Conservation (phyloP, 2,888 invertebrate genomes). For the Cerastoderma edule region DNA sequence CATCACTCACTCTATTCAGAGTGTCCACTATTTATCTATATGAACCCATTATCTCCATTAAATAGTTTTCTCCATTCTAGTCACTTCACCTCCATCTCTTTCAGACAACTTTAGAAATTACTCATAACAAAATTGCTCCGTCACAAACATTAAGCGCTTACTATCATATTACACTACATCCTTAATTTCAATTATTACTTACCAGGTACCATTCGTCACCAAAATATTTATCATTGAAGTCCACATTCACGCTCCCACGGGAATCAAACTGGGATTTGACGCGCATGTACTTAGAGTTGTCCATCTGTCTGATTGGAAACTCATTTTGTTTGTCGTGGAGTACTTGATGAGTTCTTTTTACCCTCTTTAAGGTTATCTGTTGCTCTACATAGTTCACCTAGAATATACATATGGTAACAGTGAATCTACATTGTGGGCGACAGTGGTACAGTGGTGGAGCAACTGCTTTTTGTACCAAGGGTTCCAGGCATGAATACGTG, state of each 20-base stretch:
- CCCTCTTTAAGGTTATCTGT: conserved; percentile 71
- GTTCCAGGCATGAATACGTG: no score
- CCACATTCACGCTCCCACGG: conserved; percentile 28
- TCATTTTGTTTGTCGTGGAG: conserved; percentile 78
- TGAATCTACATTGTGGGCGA: no score
- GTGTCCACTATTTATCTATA: no score
- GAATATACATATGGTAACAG: not conserved
- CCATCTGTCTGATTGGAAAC: conserved; percentile 69
- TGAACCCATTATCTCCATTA: no score
- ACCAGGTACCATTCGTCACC: conserved; percentile 81
- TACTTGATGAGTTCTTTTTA: conserved; percentile 65
- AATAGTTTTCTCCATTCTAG: no score
- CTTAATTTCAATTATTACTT: conserved; percentile 47
- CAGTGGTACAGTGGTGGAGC: no score
- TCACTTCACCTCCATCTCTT: no score
- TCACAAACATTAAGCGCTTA: no score
- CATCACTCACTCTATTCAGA: no score
- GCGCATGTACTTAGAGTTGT: conserved; percentile 72
- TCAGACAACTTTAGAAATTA: no score
- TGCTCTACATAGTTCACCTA: conserved; percentile 79
- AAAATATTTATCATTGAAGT: conserved; percentile 76
- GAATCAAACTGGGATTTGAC: conserved; percentile 37
- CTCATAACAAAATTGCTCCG: not conserved
- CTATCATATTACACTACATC: no score
- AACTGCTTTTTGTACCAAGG: no score